Conservation (phyloP, 2,888 invertebrate species). For the Plebejus anna region DNA sequence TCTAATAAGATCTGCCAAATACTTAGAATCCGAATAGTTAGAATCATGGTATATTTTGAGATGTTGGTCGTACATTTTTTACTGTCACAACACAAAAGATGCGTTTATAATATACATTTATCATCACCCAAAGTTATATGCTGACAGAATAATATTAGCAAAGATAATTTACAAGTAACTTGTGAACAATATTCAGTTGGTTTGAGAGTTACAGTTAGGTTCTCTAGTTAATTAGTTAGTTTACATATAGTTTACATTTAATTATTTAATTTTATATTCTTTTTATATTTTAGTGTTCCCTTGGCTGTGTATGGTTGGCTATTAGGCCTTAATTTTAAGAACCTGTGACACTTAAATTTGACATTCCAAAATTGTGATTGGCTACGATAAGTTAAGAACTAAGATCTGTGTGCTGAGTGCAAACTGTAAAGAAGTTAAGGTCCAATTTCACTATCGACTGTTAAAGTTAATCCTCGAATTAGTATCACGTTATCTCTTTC, state of each 20-base stretch:
- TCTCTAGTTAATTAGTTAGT: background rate
- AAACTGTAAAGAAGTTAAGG: slow-evolving; percentile 38
- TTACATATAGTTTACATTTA: background rate
- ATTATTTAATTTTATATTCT: background rate
- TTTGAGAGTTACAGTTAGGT: background rate
- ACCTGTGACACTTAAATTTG: slow-evolving; percentile 7
- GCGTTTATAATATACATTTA: background rate
- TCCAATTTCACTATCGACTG: background rate
- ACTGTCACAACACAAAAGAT: background rate
- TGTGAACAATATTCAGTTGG: background rate
- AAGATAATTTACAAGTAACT: background rate
- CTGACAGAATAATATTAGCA: background rate
- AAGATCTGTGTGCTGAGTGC: background rate
- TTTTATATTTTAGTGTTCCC: background rate
- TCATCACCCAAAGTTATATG: background rate
- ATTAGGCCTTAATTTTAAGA: background rate
- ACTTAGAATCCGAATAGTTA: background rate
- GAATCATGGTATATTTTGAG: background rate
- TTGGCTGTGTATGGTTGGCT: slow-evolving; percentile 8
- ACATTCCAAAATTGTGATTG: slow-evolving; percentile 32
- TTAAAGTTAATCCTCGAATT: too few relatives aligned
- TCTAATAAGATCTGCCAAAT: background rate
- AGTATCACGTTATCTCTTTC: too few relatives aligned
- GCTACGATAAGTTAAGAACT: background rate
- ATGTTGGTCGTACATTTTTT: background rate